phyloP scores from a whole-genome alignment of 23 tunicate species.

The Ciona savignyi region DNA sequence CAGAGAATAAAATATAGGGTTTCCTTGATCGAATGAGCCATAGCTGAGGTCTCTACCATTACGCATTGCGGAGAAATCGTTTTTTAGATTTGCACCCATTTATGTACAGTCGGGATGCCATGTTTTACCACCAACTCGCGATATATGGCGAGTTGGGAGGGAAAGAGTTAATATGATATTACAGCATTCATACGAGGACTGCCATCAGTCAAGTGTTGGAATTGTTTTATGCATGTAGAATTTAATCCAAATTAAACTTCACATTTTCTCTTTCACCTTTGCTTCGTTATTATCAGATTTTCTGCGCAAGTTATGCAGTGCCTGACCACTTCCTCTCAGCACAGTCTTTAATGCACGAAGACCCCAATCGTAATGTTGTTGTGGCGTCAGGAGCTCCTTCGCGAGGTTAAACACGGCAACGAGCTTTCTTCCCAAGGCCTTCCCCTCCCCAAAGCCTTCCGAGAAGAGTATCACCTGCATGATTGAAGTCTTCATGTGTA shows the following conservation, averaged over 20 bases:
- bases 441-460: slow-evolving; percentile 84
- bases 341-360: slow-evolving; percentile 91
- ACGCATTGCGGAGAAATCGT: too few species aligned
- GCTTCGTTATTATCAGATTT: slow-evolving; percentile 12
- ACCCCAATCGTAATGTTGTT: slow-evolving; percentile 99
- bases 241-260: background rate
- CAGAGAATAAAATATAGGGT: too few species aligned
- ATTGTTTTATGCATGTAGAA: background rate
- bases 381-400: slow-evolving; percentile 61
- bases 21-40: too few species aligned
- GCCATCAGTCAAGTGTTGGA: background rate
- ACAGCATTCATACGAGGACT: too few species aligned
- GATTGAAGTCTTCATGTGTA: too few species aligned
- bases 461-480: slow-evolving; percentile 76
- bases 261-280: background rate
- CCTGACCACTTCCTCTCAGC: slow-evolving; percentile 70
- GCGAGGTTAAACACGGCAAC: slow-evolving; percentile 79
- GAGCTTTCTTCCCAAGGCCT: slow-evolving; percentile 67
- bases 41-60: too few species aligned
- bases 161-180: too few species aligned
- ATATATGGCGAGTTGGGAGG: too few species aligned
- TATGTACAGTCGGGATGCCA: too few species aligned
- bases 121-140: too few species aligned
- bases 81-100: too few species aligned
- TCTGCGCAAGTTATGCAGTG: slow-evolving; percentile 35